Evolutionary conservation across 2,113 vertebrate species (phyloP).

Genomic region (Sorex fumeus): DNA sequence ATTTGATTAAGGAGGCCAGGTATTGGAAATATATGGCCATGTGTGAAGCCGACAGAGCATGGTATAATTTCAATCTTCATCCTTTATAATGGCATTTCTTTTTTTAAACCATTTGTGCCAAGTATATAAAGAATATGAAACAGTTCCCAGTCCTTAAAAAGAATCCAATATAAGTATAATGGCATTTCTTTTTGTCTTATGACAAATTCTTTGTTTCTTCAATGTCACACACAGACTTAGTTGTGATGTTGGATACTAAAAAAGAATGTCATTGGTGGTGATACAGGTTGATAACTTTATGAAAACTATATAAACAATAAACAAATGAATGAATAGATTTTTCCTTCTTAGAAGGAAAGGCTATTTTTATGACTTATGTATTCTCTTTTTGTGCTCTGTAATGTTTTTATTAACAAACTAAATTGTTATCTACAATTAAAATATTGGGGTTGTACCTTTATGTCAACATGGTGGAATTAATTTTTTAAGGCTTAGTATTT

Average conservation of each 20-base stretch:
- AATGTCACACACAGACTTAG: background rate
- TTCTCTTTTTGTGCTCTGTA: constrained; percentile 22
- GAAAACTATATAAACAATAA: constrained; percentile 34
- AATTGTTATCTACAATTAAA: constrained; percentile 41
- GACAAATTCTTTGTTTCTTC: background rate
- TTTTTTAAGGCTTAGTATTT: constrained; percentile 24
- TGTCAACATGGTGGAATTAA: constrained; percentile 29
- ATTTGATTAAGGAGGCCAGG: constrained; percentile 6
- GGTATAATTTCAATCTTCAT: background rate
- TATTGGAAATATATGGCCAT: background rate
- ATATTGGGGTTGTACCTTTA: constrained; percentile 37
- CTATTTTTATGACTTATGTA: constrained; percentile 25
- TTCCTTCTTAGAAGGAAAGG: constrained; percentile 36
- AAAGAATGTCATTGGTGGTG: constrained; percentile 20
- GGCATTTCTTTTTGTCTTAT: constrained; percentile 25
- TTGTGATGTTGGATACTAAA: constrained; percentile 22
- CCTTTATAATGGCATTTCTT: background rate
- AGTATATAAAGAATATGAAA: background rate
- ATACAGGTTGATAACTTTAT: constrained; percentile 43
- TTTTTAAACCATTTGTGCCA: background rate
- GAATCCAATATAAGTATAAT: constrained; percentile 4
- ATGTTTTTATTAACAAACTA: constrained; percentile 48
- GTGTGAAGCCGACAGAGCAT: background rate
- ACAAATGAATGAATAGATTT: constrained; percentile 4
- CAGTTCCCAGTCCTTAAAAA: constrained; percentile 1